Conservation (phyloP, 2,797 vertebrate genomes). For the Coccyzus lansbergi region DNA sequence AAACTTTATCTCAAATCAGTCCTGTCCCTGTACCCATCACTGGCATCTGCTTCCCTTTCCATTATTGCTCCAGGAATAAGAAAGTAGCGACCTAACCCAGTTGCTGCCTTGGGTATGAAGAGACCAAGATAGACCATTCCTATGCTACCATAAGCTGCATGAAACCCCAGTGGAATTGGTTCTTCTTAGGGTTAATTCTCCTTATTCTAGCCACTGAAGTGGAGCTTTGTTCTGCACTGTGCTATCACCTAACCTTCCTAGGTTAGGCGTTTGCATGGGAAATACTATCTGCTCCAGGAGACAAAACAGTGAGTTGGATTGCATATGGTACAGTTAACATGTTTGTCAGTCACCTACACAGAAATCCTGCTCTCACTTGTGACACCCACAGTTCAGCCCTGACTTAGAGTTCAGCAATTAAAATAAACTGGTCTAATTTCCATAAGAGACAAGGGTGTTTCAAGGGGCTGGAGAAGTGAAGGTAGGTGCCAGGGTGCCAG, state of each 20-base stretch:
- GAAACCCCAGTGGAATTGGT: background rate
- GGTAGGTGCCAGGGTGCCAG: accelerated
- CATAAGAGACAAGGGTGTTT: background rate
- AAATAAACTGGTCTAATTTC: background rate
- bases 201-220: background rate
- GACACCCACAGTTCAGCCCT: background rate
- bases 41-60: background rate
- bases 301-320: background rate
- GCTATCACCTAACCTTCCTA: background rate
- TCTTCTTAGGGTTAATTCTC: background rate
- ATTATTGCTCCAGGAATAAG: background rate
- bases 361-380: background rate
- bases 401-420: background rate
- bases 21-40: background rate
- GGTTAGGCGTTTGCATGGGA: background rate
- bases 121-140: background rate
- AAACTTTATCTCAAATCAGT: background rate
- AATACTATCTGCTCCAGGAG: background rate
- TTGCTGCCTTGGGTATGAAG: background rate
- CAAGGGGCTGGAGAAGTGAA: background rate
- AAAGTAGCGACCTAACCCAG: background rate
- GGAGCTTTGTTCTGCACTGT: background rate
- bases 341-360: background rate
- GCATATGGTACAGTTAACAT: background rate
- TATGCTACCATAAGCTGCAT: background rate